phyloP scores from a whole-genome alignment of 2,797 vertebrate genomes.

The Nyctibius grandis region DNA sequence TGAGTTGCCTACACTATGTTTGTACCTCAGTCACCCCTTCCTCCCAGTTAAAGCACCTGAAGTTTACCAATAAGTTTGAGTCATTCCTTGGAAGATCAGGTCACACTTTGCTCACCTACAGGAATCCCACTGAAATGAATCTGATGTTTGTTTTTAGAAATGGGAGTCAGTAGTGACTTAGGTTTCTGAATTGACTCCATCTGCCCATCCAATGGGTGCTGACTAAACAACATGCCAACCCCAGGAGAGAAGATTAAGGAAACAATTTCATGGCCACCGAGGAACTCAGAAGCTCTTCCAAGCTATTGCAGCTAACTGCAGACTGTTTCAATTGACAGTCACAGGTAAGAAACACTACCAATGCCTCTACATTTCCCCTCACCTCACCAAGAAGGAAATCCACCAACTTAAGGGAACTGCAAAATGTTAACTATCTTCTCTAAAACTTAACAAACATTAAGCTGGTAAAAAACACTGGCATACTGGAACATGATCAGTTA shows the following conservation, averaged over 20 bases:
- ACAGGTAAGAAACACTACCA: not conserved
- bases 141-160: not conserved
- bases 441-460: not conserved
- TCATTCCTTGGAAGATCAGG: not conserved
- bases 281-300: not conserved
- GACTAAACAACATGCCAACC: not conserved
- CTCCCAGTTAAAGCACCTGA: not conserved
- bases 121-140: not conserved
- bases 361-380: accelerated
- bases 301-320: not conserved
- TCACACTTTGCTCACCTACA: not conserved
- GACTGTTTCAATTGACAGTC: not conserved
- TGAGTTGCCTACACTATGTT: not conserved
- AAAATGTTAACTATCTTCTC: not conserved
- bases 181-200: not conserved
- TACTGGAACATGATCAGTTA: not conserved
- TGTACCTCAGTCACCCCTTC: not conserved
- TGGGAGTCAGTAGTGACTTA: not conserved
- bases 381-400: not conserved
- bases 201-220: accelerated
- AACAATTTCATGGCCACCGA: not conserved
- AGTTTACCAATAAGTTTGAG: not conserved
- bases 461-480: not conserved
- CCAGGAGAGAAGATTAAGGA: not conserved
- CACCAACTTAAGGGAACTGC: not conserved